phyloP scores from a whole-genome alignment of 1,140 invertebrate species.

The Drosophila nigromelanica region DNA sequence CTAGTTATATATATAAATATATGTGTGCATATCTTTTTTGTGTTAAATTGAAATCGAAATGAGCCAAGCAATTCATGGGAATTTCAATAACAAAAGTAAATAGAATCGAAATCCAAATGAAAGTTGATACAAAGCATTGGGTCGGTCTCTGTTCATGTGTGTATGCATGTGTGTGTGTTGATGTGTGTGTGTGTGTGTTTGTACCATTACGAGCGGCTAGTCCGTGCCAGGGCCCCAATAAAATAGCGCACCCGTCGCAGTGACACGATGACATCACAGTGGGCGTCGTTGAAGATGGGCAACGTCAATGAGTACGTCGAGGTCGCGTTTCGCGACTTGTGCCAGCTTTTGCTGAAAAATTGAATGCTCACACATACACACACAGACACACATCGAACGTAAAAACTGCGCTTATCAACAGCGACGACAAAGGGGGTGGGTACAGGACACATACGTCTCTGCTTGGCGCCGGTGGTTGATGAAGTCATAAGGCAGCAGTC shows the following conservation, averaged over 20 bases:
- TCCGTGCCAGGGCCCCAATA: conserved; percentile 18
- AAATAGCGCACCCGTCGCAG: conserved; percentile 21
- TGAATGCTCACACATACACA: conserved; percentile 9
- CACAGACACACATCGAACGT: conserved; percentile 11
- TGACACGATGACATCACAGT: conserved; percentile 53
- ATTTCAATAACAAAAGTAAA: conserved; percentile 58
- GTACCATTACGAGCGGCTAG: neutral
- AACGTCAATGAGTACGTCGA: conserved; percentile 23
- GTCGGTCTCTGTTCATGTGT: conserved; percentile 5
- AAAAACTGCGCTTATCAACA: conserved; percentile 32
- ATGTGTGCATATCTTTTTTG: conserved; percentile 4
- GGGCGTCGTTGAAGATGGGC: conserved; percentile 17
- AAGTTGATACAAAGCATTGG: conserved; percentile 56
- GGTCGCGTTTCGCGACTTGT: conserved; percentile 18
- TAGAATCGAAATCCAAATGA: conserved; percentile 45
- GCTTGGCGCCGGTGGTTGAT: conserved; percentile 32
- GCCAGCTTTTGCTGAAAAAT: conserved; percentile 7
- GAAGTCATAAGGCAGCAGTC: conserved; percentile 45
- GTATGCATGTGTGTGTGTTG: conserved; percentile 17
- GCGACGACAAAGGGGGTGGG: neutral
- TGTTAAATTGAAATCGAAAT: conserved; percentile 45
- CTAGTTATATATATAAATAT: conserved; percentile 5
- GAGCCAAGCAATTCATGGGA: conserved; percentile 32
- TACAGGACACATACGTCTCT: neutral
- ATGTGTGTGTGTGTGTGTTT: neutral